These are phyloP conservation scores for Protonemura montana DNA, from an alignment of 2,888 invertebrate genomes.

Conservation along the genomic window DNA sequence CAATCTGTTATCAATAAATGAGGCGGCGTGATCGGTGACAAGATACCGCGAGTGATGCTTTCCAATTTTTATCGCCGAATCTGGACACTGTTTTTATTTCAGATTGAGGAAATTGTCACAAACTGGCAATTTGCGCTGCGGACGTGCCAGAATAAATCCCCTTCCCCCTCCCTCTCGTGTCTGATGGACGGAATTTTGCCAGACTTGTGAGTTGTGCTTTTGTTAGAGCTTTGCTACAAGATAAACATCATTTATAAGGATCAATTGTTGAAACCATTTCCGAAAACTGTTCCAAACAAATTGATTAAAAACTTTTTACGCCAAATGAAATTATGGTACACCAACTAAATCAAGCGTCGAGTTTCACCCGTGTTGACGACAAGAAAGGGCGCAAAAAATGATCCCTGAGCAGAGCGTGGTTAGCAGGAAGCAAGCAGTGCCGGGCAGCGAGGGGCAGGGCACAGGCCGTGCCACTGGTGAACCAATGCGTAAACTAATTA, in stretches of 20 bases:
- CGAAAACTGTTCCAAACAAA: slow-evolving; percentile 1
- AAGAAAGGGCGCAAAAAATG: not conserved
- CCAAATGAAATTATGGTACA: slow-evolving; percentile 7
- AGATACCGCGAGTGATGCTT: not conserved
- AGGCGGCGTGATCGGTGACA: not conserved
- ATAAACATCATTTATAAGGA: slow-evolving; percentile 34
- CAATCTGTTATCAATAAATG: not conserved
- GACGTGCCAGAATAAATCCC: not conserved
- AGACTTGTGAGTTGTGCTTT: not conserved
- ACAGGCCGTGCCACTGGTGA: not conserved
- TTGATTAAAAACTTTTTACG: slow-evolving; percentile 26
- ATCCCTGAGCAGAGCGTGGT: not conserved
- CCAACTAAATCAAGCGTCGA: not conserved
- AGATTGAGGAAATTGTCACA: slow-evolving; percentile 4
- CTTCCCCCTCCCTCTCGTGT: too few species aligned
- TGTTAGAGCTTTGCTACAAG: not conserved
- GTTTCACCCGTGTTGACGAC: not conserved
- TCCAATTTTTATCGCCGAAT: not conserved
- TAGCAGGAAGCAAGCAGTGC: not conserved
- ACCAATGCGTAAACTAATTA: slow-evolving; percentile 36
- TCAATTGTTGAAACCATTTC: slow-evolving; percentile 33
- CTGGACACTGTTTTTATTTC: not conserved
- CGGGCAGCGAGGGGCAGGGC: not conserved
- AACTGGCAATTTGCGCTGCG: not conserved
- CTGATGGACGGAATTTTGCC: not conserved